Evolutionary conservation across 2,888 invertebrate genomes (phyloP).

Genomic region (Orthosia incerta): DNA sequence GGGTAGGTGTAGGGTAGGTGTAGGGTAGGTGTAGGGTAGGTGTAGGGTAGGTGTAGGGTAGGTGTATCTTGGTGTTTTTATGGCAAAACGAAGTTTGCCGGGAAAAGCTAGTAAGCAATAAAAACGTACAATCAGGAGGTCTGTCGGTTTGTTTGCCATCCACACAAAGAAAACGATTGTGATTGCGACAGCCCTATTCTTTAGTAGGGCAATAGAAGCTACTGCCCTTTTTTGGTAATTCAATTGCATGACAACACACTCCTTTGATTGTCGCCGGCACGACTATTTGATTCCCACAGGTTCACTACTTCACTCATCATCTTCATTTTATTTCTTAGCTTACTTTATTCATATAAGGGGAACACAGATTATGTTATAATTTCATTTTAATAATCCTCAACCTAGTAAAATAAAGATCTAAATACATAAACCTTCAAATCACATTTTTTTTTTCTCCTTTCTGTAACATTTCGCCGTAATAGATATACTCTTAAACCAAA

Average conservation of each 20-base stretch:
- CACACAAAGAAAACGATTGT: neutral
- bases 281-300: conserved; percentile 22
- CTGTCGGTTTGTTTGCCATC: neutral
- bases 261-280: conserved; percentile 71
- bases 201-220: conserved; percentile 48
- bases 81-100: too few relatives aligned
- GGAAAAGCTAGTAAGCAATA: too few relatives aligned
- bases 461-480: too few relatives aligned
- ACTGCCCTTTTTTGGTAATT: conserved; percentile 70
- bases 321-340: too few relatives aligned
- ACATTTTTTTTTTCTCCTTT: too few relatives aligned
- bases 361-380: neutral
- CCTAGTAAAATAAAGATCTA: too few relatives aligned
- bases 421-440: too few relatives aligned
- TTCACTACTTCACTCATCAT: neutral
- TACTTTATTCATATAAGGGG: too few relatives aligned
- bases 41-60: too few relatives aligned
- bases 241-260: conserved; percentile 74
- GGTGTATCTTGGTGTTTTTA: too few relatives aligned
- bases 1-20: too few relatives aligned
- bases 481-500: neutral
- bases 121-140: neutral
- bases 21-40: too few relatives aligned
- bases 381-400: neutral
- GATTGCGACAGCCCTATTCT: conserved; percentile 57